Conservation (phyloP, 2,888 invertebrate species). For the Limnephilus marmoratus region DNA sequence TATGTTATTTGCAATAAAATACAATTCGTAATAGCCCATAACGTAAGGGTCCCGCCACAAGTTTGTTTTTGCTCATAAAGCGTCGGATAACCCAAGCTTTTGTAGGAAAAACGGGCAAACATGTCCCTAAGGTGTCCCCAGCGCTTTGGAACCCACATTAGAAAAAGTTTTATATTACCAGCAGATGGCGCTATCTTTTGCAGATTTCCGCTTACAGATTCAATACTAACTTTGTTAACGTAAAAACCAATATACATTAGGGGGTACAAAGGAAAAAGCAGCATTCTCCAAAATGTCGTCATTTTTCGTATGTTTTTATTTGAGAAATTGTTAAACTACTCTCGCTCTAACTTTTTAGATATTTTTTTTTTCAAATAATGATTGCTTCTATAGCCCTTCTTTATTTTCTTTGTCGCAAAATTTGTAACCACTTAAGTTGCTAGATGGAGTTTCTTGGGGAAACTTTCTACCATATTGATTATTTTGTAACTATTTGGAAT, state of each 20-base stretch:
- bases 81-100: constrained; percentile 5
- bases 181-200: constrained; percentile 30
- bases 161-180: constrained; percentile 32
- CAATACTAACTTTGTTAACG: constrained; percentile 26
- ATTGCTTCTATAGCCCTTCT: no score
- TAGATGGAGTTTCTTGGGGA: no score
- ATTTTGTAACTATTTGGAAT: no score
- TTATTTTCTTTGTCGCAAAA: no score
- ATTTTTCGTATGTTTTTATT: background rate
- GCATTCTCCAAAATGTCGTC: background rate
- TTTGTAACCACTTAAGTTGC: no score
- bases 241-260: constrained; percentile 11
- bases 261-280: background rate
- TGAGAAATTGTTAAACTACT: no score
- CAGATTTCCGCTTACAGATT: constrained; percentile 20
- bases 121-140: constrained; percentile 7
- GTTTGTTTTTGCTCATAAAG: constrained; percentile 27
- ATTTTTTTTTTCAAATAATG: no score
- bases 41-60: background rate
- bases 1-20: background rate
- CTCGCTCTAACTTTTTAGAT: no score
- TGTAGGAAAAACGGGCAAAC: background rate
- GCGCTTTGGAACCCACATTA: background rate
- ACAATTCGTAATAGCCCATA: background rate
- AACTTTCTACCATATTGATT: no score